Conservation (phyloP, 2,797 vertebrate species). For the Coregonus suidteri region DNA sequence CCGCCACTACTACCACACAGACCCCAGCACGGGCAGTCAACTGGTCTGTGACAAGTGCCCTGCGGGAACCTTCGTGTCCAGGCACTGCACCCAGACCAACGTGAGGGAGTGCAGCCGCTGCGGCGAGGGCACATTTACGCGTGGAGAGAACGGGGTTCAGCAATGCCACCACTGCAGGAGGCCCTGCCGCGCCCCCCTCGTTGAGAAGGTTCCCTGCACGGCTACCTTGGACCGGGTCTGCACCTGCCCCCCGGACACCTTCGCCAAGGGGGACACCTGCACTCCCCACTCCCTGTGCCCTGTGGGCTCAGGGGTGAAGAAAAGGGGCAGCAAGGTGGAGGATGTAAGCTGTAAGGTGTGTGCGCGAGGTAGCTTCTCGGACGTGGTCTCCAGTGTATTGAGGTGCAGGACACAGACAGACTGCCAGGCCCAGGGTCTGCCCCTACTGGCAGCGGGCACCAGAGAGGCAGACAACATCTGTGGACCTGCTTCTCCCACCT, state of each 20-base stretch:
- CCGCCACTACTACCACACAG: conserved; percentile 84
- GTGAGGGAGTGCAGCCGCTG: conserved; percentile 90
- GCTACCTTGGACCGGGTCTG: conserved; percentile 87
- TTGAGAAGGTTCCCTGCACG: conserved; percentile 84
- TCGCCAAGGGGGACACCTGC: conserved; percentile 74
- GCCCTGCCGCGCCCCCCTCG: conserved; percentile 78
- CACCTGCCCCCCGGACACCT: conserved; percentile 82
- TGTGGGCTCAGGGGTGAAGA: conserved; percentile 85
- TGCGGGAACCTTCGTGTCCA: conserved; percentile 88
- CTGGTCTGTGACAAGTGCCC: conserved; percentile 94
- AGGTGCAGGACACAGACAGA: conserved; percentile 85
- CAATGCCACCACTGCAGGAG: conserved; percentile 86
- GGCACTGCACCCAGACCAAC: conserved; percentile 82
- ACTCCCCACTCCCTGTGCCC: conserved; percentile 81
- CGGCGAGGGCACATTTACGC: conserved; percentile 84
- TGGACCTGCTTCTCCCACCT: conserved; percentile 60
- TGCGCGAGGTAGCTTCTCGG: conserved; percentile 87
- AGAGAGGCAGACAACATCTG: conserved; percentile 86
- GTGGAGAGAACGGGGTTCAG: conserved; percentile 88
- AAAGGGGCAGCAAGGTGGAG: conserved; percentile 83
- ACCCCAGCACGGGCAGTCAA: conserved; percentile 79
- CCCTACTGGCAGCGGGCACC: conserved; percentile 79
- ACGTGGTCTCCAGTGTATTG: conserved; percentile 78
- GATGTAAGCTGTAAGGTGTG: conserved; percentile 88
- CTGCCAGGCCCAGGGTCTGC: conserved; percentile 83